Conservation (phyloP, 1,140 invertebrate species). For the Drosophila seguyi region DNA sequence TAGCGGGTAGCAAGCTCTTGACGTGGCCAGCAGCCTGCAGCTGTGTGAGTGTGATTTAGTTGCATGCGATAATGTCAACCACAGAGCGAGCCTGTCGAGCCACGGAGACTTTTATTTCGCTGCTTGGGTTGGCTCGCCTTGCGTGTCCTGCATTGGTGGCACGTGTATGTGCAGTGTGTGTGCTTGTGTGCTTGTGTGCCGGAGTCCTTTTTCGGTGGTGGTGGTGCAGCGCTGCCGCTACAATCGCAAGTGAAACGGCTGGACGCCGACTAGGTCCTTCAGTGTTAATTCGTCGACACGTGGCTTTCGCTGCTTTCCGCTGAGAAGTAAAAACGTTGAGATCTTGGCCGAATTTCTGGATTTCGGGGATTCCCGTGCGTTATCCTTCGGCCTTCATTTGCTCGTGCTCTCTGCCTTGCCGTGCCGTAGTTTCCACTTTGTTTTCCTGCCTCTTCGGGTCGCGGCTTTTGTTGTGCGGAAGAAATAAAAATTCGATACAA, state of each 20-base stretch:
- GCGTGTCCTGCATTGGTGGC: slow-evolving; percentile 66
- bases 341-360: slow-evolving; percentile 43
- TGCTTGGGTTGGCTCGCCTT: slow-evolving; percentile 57
- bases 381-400: slow-evolving; percentile 16
- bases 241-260: slow-evolving; percentile 35
- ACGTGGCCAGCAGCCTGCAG: slow-evolving; percentile 22
- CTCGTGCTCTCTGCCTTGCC: slow-evolving; percentile 28
- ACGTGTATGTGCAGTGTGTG: slow-evolving; percentile 8
- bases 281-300: slow-evolving; percentile 83
- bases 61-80: slow-evolving; percentile 80
- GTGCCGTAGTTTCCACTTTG: slow-evolving; percentile 19
- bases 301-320: slow-evolving; percentile 72
- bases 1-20: neutral
- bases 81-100: slow-evolving; percentile 65
- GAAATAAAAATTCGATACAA: slow-evolving; percentile 66
- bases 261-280: slow-evolving; percentile 71
- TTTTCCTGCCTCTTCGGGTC: slow-evolving; percentile 32
- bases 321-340: slow-evolving; percentile 50
- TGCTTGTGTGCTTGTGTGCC: slow-evolving; percentile 29
- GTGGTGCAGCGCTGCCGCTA: slow-evolving; percentile 70
- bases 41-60: slow-evolving; percentile 63
- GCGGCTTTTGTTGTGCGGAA: slow-evolving; percentile 62
- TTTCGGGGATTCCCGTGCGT: slow-evolving; percentile 40
- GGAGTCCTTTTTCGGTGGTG: slow-evolving; percentile 56
- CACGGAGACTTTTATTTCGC: slow-evolving; percentile 35